Evolutionary conservation across 1,140 invertebrate species (phyloP), one percentile per base, ranked within the genome.

Genomic region (Drosophila parabipectinata): DNA sequence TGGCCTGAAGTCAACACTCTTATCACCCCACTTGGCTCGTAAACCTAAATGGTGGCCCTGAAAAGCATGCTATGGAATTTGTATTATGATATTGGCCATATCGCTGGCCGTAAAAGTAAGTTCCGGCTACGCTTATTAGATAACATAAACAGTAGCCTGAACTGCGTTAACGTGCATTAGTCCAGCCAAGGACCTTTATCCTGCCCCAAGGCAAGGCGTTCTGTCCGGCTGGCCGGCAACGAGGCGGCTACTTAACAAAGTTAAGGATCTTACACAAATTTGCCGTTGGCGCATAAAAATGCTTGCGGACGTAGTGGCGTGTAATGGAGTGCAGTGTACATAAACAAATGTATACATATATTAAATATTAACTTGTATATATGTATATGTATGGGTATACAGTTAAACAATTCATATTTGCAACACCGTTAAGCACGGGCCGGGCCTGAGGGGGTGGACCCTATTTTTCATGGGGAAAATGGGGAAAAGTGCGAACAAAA

Each of bases 191-290:
- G 51, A 34, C 32, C 51, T 34, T 37, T 9, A n/a, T 34, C 51
- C 18, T 10, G 14, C 45, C 62, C 30, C 48, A 52, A 34, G 60
- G 55, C 41, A 48, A 57, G 32, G 28, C 28, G 44, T 30, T 15
- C 47, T 37, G 48, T 34, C 60, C 56, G 32, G 26, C 26, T 44
- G 32, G 9, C 47, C 37, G 54, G 37, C 71, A 74, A 71, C 62
- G 56, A 34, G 74, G 55, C 55, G 67, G 80, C 80, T 77, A 73
- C 80, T 79, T 84, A 77, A 63, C 72, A 14, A 68, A 79, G 78
- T 75, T 82, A 87, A 88, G 83, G 52, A 64, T 75, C 69, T 73
- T 50, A 58, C 66, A 79, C 78, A 83, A 85, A 85, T 78, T 85
- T 81, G 79, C 75, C 69, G 32, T 61, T 39, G 39, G 30, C 37